Base-by-base conservation (phyloP, 2,888 invertebrate species). In the Tineola bisselliella region DNA sequence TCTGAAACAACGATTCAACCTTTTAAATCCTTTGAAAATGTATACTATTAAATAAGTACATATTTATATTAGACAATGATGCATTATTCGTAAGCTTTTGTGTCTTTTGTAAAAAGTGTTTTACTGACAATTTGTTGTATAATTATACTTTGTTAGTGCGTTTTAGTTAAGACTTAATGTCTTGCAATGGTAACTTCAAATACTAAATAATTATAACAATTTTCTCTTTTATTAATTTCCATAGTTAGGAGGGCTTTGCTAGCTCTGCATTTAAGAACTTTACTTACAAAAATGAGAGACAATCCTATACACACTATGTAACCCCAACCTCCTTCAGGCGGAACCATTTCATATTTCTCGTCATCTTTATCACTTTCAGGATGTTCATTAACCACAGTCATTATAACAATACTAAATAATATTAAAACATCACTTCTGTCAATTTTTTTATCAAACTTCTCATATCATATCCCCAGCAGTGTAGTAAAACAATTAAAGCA, bases 251-350 rank as follows among this genome's bases (percentile, higher is more conserved):
- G 6, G 6, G 6, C 25, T 62, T 25, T 6, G 6, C 25, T 6
- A 25, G 25, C 25, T 4, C 6, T 2, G 2, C 3, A 12, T 43
- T 43, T 43, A 6, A 43, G 43, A 6, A 52, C 52, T 63, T 62
- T 72, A 90, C 91, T 91, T 81, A 92, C 92, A 72, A 91, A 91
- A 67, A 90, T 89, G 48, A 92, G 74, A 61, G 90, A 89, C 62
- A 91, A 81, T 5, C 91, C 91, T 18, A 91, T 65, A 61, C 91
- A 90, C 58, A 93, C 89, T 64, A 90, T 76, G 79, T 91, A 92
- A 0, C 92, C 93, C 91, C 92, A 93, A 0, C 92, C 92, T 1
- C 93, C 93, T 65, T 92, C 91, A 0, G 91, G 91, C 1, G 91
- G 84, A 8, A 86, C 81, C 68, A 81, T 65, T 60, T 84, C 84